A percentile compares a stretch with the other conserved stretches of the same genome.
Evolutionary conservation across 2,113 vertebrate genomes (phyloP).

Genomic region (Macaca mulatta): DNA sequence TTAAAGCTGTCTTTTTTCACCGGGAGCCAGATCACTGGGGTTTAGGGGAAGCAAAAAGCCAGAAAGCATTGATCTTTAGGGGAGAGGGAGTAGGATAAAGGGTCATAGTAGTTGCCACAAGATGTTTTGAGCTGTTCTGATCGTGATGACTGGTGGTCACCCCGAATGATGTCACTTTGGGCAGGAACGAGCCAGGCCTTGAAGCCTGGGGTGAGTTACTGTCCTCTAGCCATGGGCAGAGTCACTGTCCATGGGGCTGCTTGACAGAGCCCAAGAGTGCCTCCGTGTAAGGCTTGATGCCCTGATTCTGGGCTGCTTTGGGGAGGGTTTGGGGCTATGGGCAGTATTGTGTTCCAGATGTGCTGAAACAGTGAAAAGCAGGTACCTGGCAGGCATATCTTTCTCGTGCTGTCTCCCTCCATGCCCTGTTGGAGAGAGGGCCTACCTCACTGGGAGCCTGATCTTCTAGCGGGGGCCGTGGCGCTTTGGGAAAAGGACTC

Average conservation of each 20-base stretch:
- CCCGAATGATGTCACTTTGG: no score
- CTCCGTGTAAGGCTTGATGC: neutral
- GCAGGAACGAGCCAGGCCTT: neutral
- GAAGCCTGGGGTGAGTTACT: neutral
- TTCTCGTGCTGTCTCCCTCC: neutral
- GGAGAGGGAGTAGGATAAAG: neutral
- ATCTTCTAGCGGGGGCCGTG: neutral
- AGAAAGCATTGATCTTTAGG: neutral
- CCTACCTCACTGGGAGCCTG: neutral
- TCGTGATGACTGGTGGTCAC: neutral
- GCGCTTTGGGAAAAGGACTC: neutral
- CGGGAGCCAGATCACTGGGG: neutral
- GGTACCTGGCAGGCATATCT: neutral
- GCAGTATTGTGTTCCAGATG: neutral
- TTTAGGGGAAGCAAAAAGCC: slow-evolving; percentile 7
- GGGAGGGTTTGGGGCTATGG: neutral
- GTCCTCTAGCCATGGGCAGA: neutral
- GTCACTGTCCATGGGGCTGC: neutral
- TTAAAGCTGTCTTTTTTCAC: slow-evolving; percentile 33
- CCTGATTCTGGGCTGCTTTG: neutral
- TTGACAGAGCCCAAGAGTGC: neutral
- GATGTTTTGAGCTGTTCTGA: neutral
- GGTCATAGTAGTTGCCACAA: neutral
- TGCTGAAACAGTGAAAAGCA: neutral
- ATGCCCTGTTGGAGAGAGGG: neutral